Percentiles rank a stretch among this genome's conserved stretches.
phyloP scores from a whole-genome alignment of 2,888 invertebrate genomes.

The Lithophane socia region DNA sequence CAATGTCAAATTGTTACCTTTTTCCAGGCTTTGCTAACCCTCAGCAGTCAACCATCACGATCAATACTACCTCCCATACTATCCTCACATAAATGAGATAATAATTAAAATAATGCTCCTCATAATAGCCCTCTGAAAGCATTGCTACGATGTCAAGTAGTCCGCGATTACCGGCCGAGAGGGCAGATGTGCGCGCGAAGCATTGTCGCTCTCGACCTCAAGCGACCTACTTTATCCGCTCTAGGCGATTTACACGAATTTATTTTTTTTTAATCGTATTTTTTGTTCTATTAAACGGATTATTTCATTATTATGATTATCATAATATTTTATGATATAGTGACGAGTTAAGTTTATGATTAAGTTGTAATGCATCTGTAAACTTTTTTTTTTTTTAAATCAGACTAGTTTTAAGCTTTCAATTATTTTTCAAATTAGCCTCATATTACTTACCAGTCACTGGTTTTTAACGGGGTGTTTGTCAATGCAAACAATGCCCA shows the following conservation, averaged over 20 bases:
- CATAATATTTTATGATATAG: not conserved
- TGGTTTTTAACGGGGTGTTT: too few species aligned
- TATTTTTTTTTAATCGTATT: constrained; percentile 54
- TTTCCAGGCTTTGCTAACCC: not conserved
- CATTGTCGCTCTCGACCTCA: constrained; percentile 76
- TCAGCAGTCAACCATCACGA: not conserved
- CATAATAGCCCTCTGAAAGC: constrained; percentile 46
- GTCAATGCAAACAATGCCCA: not conserved
- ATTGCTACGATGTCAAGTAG: constrained; percentile 69
- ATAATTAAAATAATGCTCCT: constrained; percentile 52
- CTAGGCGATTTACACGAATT: constrained; percentile 71
- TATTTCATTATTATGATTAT: too few species aligned
- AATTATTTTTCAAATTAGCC: not conserved
- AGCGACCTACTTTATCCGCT: constrained; percentile 76
- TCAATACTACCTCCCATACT: not conserved
- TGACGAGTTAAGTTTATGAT: too few species aligned
- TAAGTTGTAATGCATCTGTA: not conserved
- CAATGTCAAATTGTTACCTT: not conserved
- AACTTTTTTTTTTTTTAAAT: too few species aligned
- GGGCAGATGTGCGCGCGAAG: constrained; percentile 77
- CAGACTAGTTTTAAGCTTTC: not conserved
- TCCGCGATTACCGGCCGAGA: constrained; percentile 69
- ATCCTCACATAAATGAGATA: constrained; percentile 15
- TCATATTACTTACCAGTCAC: not conserved
- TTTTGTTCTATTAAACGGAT: constrained; percentile 7